A percentile compares a stretch with the other conserved stretches of the same genome.
Evolutionary conservation across 2,888 invertebrate species (phyloP).

Genomic region (Pecten maximus): DNA sequence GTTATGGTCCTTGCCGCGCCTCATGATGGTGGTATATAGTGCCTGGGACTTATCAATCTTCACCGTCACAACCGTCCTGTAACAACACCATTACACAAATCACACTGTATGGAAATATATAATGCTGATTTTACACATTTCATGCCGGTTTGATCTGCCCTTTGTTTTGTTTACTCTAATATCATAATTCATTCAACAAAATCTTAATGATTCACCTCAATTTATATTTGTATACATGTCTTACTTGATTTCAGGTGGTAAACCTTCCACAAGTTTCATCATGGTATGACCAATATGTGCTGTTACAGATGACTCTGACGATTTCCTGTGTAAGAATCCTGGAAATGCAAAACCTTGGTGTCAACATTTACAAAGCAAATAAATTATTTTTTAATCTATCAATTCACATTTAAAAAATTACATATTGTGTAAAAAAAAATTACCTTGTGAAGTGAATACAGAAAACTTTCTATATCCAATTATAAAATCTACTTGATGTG

Average conservation of each 20-base stretch:
- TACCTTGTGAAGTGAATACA: too few relatives aligned
- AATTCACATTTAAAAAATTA: too few relatives aligned
- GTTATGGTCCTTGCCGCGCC: conserved; percentile 88
- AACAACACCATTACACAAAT: not conserved
- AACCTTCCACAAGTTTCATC: conserved; percentile 95
- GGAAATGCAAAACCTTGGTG: conserved; percentile 19
- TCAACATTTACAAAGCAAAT: too few relatives aligned
- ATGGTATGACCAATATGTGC: conserved; percentile 95
- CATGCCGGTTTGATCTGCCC: too few relatives aligned
- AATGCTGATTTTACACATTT: too few relatives aligned
- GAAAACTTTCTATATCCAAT: too few relatives aligned
- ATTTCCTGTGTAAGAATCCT: conserved; percentile 79
- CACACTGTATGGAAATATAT: not conserved
- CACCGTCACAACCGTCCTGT: conserved; percentile 95
- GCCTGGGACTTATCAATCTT: conserved; percentile 96
- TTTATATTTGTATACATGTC: conserved; percentile 68
- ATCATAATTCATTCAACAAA: not conserved
- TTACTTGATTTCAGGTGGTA: conserved; percentile 94
- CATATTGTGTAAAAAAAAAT: too few relatives aligned
- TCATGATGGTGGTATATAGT: conserved; percentile 92
- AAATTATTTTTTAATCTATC: too few relatives aligned
- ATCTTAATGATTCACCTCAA: too few relatives aligned
- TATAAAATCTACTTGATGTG: too few relatives aligned
- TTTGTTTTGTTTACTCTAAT: too few relatives aligned
- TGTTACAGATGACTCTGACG: conserved; percentile 84